Base-by-base conservation (phyloP, 2,113 vertebrate species). In the Brachyistius frenatus region DNA sequence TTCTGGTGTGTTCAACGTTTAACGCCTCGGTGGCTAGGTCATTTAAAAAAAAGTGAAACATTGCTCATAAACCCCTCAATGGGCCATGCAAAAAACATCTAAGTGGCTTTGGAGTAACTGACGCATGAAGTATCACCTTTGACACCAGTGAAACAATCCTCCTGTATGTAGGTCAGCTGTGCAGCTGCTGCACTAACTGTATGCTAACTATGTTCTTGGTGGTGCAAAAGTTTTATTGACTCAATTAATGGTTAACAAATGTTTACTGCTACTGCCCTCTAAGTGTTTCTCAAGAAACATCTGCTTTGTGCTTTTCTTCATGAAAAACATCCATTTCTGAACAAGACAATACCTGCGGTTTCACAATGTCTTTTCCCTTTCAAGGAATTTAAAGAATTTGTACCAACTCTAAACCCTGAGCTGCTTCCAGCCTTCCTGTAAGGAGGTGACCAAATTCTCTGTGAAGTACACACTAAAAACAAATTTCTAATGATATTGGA, bases 41-140 rank as follows among this genome's bases (percentile, higher is more conserved):
- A 7, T 36, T 55, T 74, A 62, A 49, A 37, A 76, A 57, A 58
- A 71, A 86, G 88, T 89, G 73, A 85, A 7, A 62, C 7, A 79
- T 87, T 86, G 61, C 33, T 83, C 75, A 71, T 88, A 47, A 78
- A 50, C 7, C 2, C 32, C 32, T 47, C 16, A 76, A 80, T 83
- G 60, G 36, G n/a, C 70, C 52, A 14, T 86, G 36, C 44, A 78
- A 78, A 23, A 23, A 23, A 23, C 23, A 23, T 23, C 23, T 23
- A 23, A 30, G 64, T 58, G 14, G 6, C 52, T 75, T 1, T 55
- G 5, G 30, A 39, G 41, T 56, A 5, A 78, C 66, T n/a, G 23
- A 41, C n/a, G 66, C 47, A 16, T 47, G 31, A 55, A 33, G 15
- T 31, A 9, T 63, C 55, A 62, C 60, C 37, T 54, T 41, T 53